Conservation (phyloP, 1,140 invertebrate species). For the Drusus annulatus region DNA sequence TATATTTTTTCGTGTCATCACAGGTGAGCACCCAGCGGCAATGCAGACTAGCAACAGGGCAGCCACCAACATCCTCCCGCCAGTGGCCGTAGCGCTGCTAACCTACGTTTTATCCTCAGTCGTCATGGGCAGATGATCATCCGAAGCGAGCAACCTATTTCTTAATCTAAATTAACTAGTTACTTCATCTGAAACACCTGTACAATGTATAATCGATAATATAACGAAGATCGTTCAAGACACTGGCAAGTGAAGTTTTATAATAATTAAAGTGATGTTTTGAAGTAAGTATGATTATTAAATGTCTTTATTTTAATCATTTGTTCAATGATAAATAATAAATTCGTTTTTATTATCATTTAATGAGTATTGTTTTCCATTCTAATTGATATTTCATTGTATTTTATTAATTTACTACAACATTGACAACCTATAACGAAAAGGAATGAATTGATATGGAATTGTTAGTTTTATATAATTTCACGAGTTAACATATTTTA, state of each 20-base stretch:
- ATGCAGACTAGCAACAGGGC: constrained; percentile 80
- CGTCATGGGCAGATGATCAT: constrained; percentile 69
- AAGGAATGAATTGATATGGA: no score
- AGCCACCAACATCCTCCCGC: constrained; percentile 66
- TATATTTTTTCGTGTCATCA: constrained; percentile 63
- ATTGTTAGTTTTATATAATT: background rate
- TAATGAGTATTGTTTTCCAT: no score
- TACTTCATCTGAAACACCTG: constrained; percentile 22
- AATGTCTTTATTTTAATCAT: no score
- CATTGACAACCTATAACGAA: no score
- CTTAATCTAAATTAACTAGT: constrained; percentile 31
- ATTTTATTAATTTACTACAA: no score
- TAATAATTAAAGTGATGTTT: constrained; percentile 36
- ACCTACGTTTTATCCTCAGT: constrained; percentile 67
- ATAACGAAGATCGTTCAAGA: background rate
- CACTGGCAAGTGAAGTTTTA: background rate
- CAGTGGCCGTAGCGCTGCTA: constrained; percentile 65
- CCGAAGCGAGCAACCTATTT: constrained; percentile 59
- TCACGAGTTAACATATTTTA: constrained; percentile 21
- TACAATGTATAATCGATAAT: constrained; percentile 12
- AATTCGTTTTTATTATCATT: no score
- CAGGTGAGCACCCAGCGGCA: constrained; percentile 83
- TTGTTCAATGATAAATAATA: no score
- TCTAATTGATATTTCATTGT: no score
- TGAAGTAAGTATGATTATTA: background rate